phyloP scores from a whole-genome alignment of 2,797 vertebrate genomes.

The Threskiornis aethiopicus region DNA sequence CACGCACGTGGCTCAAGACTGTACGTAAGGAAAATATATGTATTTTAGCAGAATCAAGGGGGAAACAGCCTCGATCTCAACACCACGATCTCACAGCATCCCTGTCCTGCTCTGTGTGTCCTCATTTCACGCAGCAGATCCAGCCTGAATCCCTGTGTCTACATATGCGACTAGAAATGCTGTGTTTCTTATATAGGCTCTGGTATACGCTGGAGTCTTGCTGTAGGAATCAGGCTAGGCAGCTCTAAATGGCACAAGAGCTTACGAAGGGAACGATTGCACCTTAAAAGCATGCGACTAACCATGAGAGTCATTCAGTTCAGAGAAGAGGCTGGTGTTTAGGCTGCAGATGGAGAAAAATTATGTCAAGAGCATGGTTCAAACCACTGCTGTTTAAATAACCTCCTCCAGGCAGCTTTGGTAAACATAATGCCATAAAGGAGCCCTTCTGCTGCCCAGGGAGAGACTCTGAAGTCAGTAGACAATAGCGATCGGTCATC shows the following conservation, averaged over 20 bases:
- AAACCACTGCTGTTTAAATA: conserved; percentile 11
- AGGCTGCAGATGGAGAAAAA: conserved; percentile 12
- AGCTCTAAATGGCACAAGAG: not conserved
- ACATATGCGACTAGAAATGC: rapidly evolving
- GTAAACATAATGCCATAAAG: not conserved
- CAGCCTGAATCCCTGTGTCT: not conserved
- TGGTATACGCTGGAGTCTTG: not conserved
- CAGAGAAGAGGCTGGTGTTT: not conserved
- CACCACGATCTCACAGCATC: not conserved
- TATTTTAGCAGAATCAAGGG: not conserved
- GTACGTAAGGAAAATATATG: not conserved
- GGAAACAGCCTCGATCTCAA: not conserved
- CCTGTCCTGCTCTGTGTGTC: too few species aligned
- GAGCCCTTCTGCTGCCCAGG: not conserved
- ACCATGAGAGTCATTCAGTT: not conserved
- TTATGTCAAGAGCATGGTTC: conserved; percentile 22
- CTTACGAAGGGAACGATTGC: not conserved
- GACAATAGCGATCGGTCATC: not conserved
- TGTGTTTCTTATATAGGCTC: not conserved
- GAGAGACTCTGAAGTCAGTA: not conserved
- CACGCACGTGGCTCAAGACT: not conserved
- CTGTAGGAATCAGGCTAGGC: not conserved
- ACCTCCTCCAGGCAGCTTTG: conserved; percentile 1
- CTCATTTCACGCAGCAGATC: not conserved
- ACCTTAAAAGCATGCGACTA: not conserved